Evolutionary conservation across 2,888 invertebrate species (phyloP).

Genomic region (Colostygia pectinataria): DNA sequence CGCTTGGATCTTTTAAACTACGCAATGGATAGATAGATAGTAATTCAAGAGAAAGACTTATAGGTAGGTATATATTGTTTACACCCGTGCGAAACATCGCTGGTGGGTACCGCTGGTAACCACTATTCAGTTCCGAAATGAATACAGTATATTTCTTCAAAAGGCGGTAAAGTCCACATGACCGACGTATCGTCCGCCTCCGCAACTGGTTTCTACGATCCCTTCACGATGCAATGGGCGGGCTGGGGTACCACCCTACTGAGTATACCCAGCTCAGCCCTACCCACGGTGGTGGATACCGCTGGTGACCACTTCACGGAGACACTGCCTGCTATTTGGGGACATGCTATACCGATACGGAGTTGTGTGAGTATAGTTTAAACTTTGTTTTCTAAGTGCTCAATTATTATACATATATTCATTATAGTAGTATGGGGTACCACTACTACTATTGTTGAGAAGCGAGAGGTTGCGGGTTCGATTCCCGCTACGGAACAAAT

Average conservation of each 20-base stretch:
- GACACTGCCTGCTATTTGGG: constrained; percentile 87
- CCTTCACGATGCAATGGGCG: constrained; percentile 94
- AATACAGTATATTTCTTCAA: not conserved
- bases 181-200: constrained; percentile 96
- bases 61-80: too few relatives aligned
- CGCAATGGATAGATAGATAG: too few relatives aligned
- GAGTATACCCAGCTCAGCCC: constrained; percentile 87
- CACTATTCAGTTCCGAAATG: not conserved
- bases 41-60: too few relatives aligned
- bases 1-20: too few relatives aligned
- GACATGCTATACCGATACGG: constrained; percentile 89
- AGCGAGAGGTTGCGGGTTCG: too few relatives aligned
- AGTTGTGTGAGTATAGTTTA: constrained; percentile 86
- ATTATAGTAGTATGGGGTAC: too few relatives aligned
- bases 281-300: constrained; percentile 92
- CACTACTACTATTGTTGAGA: too few relatives aligned
- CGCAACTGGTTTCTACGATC: constrained; percentile 96
- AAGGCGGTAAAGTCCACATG: constrained; percentile 84
- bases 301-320: constrained; percentile 88
- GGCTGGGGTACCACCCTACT: constrained; percentile 87
- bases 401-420: too few relatives aligned
- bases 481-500: too few relatives aligned
- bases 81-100: too few relatives aligned
- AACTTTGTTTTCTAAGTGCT: not conserved
- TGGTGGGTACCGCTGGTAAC: too few relatives aligned